Base-by-base conservation (phyloP, 2,888 invertebrate species). In the Amaurobius ferox region DNA sequence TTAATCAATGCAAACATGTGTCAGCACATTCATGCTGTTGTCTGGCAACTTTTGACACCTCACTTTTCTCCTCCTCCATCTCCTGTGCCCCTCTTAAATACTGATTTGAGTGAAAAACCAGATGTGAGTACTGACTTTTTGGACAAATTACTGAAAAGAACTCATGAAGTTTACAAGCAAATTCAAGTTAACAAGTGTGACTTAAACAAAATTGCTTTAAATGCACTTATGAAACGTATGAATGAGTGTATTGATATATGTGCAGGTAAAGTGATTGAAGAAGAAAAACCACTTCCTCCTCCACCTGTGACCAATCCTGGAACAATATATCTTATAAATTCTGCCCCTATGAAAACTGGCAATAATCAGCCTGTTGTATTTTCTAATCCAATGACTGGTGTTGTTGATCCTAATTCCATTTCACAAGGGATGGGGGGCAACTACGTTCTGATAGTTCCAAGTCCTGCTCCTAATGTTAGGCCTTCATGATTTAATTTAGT, bases 1-100 rank as follows among this genome's bases (percentile, higher is more conserved):
- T 70, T 83, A 70, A 77, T 83, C 1, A 83, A 83, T 77, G 77
- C 83, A 19, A 83, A 83, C 39, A 48, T 83, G 28, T 83, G 83
- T 13, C 70, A 66, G 23, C 83, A 83, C 19, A 83, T 83, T 29
- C 83, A 83, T 39, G 83, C 83, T n/a, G 77, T 83, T 2, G 83
- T 77, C 0, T 83, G 64, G 64, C 77, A 83, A 7, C 77, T 83
- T 29, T 39, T 79, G 26, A 66, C 79, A 0, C 79, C 79, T 6
- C 72, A 79, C 55, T 72, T 79, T 35, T 64, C 72, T 0, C 72
- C 48, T 16, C 44, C 66, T 9, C 13, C 66, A 0, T 79, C 72
- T 0, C 73, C 73, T 7, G 44, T 40, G 0, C 55, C 55, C 19
- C 55, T 55, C 6, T 5, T 55, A 1, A 23, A 66, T 35, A 23